These are phyloP conservation scores for Lepilemur septentrionalis DNA, from an alignment of 2,797 vertebrate species.

Conservation along the genomic window DNA sequence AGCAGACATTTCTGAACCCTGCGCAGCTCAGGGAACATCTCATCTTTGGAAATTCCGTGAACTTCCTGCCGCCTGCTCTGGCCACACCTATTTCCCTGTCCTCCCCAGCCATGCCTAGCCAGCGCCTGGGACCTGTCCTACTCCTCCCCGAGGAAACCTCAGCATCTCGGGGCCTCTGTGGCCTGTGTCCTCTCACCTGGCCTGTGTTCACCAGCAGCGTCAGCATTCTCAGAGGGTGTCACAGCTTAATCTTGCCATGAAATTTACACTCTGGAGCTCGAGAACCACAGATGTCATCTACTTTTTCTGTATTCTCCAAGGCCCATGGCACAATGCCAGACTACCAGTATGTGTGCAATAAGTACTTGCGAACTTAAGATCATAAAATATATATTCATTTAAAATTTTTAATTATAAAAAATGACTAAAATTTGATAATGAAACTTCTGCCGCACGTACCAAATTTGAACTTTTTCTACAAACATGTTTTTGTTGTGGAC, in stretches of 20 bases:
- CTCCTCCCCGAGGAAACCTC: neutral
- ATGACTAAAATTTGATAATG: conserved; percentile 10
- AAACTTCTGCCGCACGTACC: conserved; percentile 60
- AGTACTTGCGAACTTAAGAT: neutral
- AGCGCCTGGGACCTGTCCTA: neutral
- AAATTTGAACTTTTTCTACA: conserved; percentile 78
- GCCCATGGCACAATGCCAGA: neutral
- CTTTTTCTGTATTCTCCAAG: neutral
- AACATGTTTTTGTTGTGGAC: conserved; percentile 74
- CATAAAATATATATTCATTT: conserved; percentile 28
- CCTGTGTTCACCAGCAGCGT: accelerated
- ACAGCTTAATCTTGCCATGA: neutral
- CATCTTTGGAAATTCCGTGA: neutral
- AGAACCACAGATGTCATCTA: neutral
- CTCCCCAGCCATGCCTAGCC: accelerated
- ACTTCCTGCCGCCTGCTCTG: neutral
- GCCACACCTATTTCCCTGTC: neutral
- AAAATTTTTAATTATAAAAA: conserved; percentile 56
- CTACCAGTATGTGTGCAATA: neutral
- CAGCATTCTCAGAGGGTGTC: neutral
- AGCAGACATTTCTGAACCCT: neutral
- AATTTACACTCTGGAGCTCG: neutral
- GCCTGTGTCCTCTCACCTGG: neutral
- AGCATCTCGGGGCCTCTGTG: accelerated
- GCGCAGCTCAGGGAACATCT: neutral